These are phyloP conservation scores for Phymatocera aterrima DNA, from an alignment of 2,888 invertebrate genomes.

Conservation along the genomic window DNA sequence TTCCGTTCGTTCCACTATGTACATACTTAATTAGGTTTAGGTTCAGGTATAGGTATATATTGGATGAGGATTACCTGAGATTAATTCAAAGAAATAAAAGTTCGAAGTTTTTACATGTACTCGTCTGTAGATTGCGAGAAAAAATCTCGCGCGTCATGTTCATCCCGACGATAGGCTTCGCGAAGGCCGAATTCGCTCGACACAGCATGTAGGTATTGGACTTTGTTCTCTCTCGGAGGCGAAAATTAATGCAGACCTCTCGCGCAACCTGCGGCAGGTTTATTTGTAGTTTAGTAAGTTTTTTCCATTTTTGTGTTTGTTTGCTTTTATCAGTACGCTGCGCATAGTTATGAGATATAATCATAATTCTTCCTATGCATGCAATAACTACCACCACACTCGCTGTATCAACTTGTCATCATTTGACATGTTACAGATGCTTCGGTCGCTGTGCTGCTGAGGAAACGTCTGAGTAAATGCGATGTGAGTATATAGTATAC, in stretches of 20 bases:
- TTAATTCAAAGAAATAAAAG: background rate
- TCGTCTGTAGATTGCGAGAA: background rate
- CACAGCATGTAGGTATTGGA: background rate
- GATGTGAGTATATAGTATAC: constrained; percentile 59
- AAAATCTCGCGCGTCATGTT: background rate
- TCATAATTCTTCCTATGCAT: background rate
- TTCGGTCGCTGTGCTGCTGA: constrained; percentile 63
- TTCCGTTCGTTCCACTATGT: too few relatives aligned
- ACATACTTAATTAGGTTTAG: too few relatives aligned
- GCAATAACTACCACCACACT: background rate
- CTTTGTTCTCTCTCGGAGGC: constrained; percentile 6
- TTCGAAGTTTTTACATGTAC: background rate
- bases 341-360: background rate
- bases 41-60: background rate
- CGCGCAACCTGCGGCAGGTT: background rate
- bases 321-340: background rate
- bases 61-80: background rate
- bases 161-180: background rate
- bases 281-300: background rate
- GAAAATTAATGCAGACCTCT: constrained; percentile 21
- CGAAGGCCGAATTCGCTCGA: background rate
- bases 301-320: background rate
- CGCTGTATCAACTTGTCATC: constrained; percentile 8
- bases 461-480: constrained; percentile 66
- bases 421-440: constrained; percentile 69